Conservation (phyloP, 2,113 vertebrate genomes). For the Felis chaus region DNA sequence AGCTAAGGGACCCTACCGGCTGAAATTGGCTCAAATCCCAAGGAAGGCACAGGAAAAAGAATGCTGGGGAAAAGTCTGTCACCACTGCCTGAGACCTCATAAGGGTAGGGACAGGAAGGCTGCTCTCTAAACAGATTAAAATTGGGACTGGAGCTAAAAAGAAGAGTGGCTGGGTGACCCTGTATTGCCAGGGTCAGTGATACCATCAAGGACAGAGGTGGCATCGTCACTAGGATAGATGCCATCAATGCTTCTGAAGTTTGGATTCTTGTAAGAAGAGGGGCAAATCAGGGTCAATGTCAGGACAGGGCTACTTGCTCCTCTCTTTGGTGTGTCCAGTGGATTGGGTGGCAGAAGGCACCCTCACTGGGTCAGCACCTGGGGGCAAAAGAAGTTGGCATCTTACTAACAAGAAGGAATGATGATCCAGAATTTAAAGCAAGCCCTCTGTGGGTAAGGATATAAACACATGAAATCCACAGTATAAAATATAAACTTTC, state of each 20-base stretch:
- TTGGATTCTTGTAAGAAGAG: not conserved
- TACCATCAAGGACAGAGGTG: not conserved
- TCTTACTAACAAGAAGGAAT: conserved; percentile 11
- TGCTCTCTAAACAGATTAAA: not conserved
- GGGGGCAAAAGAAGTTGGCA: conserved; percentile 10
- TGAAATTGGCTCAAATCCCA: not conserved
- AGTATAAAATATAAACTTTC: not conserved
- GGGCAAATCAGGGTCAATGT: not conserved
- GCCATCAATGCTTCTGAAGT: not conserved
- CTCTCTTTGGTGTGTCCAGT: not conserved
- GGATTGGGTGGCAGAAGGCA: not conserved
- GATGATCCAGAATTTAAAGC: not conserved
- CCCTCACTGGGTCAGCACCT: conserved; percentile 49
- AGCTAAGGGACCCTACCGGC: not conserved
- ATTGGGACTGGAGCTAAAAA: not conserved
- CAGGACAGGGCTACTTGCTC: not conserved
- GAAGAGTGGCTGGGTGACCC: not conserved
- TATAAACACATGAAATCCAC: not conserved
- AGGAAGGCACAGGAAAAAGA: not conserved
- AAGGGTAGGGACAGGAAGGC: not conserved
- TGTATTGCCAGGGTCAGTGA: not conserved
- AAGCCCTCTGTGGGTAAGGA: not conserved
- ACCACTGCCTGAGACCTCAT: not conserved
- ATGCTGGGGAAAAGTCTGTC: not conserved
- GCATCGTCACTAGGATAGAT: not conserved